A percentile compares a stretch with the other conserved stretches of the same genome.
phyloP scores from a whole-genome alignment of 2,113 vertebrate genomes.

The Zosterops pallidus region DNA sequence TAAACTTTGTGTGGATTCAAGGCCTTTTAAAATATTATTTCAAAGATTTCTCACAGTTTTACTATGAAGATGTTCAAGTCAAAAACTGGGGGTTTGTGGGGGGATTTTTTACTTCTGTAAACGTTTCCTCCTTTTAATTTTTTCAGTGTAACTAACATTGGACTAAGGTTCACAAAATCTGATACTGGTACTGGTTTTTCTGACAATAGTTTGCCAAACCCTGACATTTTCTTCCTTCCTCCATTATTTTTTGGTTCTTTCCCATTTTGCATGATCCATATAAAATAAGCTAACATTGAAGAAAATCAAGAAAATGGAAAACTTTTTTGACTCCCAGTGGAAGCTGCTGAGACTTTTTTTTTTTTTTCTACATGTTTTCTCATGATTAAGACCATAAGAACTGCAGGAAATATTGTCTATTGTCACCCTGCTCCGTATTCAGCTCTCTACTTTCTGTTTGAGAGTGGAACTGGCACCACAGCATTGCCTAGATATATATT shows the following conservation, averaged over 20 bases:
- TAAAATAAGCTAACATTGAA: neutral
- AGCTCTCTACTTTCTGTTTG: neutral
- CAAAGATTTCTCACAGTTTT: neutral
- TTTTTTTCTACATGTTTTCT: neutral
- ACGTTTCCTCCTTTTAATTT: neutral
- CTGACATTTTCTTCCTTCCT: neutral
- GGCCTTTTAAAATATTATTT: neutral
- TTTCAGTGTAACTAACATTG: neutral
- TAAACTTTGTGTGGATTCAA: neutral
- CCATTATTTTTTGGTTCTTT: neutral
- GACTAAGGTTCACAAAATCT: neutral
- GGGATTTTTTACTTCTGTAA: accelerated
- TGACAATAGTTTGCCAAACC: neutral
- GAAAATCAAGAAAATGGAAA: neutral
- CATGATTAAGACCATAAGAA: neutral
- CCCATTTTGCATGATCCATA: neutral
- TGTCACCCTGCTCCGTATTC: neutral
- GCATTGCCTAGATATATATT: neutral
- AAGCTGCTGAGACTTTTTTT: neutral
- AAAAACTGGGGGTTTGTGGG: neutral
- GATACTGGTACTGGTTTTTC: neutral
- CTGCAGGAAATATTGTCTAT: neutral
- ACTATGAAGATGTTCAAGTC: neutral
- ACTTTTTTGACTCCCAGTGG: neutral
- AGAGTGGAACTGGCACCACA: neutral